These are phyloP conservation scores for Catalaphyllia jardinei DNA, from an alignment of 64 coral and sea anemone species.

Conservation along the genomic window DNA sequence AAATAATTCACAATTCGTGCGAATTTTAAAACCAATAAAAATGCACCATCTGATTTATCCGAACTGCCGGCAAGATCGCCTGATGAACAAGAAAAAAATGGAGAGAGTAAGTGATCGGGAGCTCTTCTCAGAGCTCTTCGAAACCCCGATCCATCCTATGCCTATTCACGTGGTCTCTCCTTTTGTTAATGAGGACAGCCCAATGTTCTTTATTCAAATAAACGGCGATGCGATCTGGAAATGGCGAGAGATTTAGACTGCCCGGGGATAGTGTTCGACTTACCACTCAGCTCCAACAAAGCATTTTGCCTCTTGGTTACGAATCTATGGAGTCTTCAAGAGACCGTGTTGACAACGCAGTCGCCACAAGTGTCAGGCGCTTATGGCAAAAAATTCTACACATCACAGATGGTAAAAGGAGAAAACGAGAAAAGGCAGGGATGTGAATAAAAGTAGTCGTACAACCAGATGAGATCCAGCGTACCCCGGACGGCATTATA, in stretches of 20 bases:
- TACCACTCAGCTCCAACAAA: constrained; percentile 11
- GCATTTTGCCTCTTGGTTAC: constrained; percentile 1
- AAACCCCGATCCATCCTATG: no score
- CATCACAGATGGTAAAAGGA: no score
- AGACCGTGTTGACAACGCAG: background rate
- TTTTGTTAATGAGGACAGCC: background rate
- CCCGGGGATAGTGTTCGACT: background rate
- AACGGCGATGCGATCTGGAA: constrained; percentile 18
- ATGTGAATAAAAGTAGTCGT: no score
- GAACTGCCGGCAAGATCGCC: no score
- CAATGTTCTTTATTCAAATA: constrained; percentile 18
- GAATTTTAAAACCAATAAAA: background rate
- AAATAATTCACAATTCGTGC: background rate
- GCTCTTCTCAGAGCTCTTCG: no score
- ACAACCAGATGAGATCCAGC: no score
- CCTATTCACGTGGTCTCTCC: no score
- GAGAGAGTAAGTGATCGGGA: no score
- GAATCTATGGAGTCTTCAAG: background rate
- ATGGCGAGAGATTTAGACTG: background rate
- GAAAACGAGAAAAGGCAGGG: no score
- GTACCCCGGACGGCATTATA: no score
- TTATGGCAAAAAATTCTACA: background rate
- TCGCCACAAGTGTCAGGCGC: background rate
- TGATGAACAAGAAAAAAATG: no score
- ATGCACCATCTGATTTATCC: no score